These are phyloP conservation scores for Drosophila sturtevanti DNA, from an alignment of 1,140 invertebrate species.

Conservation along the genomic window DNA sequence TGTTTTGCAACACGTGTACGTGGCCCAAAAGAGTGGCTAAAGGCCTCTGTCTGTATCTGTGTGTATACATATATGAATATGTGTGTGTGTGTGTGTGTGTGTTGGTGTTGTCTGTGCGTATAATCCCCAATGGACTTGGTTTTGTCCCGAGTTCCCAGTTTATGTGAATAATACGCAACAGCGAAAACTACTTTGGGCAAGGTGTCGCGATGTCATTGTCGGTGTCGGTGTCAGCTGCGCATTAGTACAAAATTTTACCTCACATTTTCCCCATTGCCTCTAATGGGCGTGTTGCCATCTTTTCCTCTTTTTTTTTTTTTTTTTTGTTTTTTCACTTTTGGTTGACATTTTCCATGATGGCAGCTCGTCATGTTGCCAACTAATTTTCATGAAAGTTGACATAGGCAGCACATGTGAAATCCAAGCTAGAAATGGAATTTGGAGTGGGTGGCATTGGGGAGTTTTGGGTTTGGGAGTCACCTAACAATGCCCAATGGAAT, in stretches of 20 bases:
- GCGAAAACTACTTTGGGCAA: constrained; percentile 79
- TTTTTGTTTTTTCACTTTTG: constrained; percentile 19
- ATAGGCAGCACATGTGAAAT: constrained; percentile 77
- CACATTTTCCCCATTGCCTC: constrained; percentile 11
- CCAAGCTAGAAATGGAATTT: constrained; percentile 36
- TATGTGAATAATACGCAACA: constrained; percentile 61
- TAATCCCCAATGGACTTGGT: constrained; percentile 55
- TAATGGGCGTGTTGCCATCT: constrained; percentile 63
- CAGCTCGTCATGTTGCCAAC: constrained; percentile 81
- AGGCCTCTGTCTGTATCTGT: constrained; percentile 22
- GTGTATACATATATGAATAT: too few species aligned
- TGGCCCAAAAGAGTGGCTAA: constrained; percentile 25
- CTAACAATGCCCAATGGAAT: constrained; percentile 81
- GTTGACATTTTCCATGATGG: constrained; percentile 56
- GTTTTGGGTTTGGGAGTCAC: constrained; percentile 33
- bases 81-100: not conserved
- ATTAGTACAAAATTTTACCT: constrained; percentile 37
- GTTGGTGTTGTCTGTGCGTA: not conserved
- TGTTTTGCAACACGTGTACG: constrained; percentile 50
- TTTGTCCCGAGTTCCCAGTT: constrained; percentile 40
- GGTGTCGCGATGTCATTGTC: constrained; percentile 39
- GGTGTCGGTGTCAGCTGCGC: constrained; percentile 60
- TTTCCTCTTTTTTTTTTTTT: constrained; percentile 17
- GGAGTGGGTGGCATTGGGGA: constrained; percentile 12
- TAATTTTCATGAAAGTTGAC: constrained; percentile 81